Percentiles rank a stretch among this genome's conserved stretches.
These are phyloP conservation scores for Pygoscelis antarcticus DNA, from an alignment of 2,113 vertebrate species.

Conservation along the genomic window DNA sequence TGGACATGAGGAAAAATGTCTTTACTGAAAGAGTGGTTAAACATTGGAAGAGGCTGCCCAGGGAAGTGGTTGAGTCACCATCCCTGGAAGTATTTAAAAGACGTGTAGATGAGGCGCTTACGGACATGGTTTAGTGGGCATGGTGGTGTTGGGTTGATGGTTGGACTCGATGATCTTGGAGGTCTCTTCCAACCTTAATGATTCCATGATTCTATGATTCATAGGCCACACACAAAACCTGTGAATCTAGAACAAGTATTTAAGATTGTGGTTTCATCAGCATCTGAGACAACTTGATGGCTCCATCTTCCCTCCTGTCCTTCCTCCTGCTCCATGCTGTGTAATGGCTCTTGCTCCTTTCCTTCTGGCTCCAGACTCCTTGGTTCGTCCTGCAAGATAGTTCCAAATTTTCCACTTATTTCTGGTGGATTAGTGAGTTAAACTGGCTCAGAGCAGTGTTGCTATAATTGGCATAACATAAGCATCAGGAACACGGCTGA, in stretches of 20 bases:
- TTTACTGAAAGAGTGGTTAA: too few relatives aligned
- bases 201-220: too few relatives aligned
- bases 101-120: too few relatives aligned
- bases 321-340: fast-evolving
- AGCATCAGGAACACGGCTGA: background rate
- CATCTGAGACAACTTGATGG: background rate
- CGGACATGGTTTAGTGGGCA: too few relatives aligned
- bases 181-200: too few relatives aligned
- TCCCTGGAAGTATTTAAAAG: too few relatives aligned
- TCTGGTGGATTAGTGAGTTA: background rate
- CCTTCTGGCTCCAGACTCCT: background rate
- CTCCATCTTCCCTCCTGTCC: background rate
- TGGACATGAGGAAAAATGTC: too few relatives aligned
- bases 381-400: background rate
- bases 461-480: background rate
- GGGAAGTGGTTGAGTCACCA: too few relatives aligned
- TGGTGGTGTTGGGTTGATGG: too few relatives aligned
- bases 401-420: background rate
- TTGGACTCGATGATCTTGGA: too few relatives aligned
- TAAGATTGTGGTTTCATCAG: background rate
- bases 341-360: background rate
- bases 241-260: background rate
- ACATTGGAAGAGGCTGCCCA: too few relatives aligned
- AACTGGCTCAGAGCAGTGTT: background rate
- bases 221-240: background rate